Evolutionary conservation across 1,140 invertebrate species (phyloP).

Genomic region (Meloidogyne exigua): DNA sequence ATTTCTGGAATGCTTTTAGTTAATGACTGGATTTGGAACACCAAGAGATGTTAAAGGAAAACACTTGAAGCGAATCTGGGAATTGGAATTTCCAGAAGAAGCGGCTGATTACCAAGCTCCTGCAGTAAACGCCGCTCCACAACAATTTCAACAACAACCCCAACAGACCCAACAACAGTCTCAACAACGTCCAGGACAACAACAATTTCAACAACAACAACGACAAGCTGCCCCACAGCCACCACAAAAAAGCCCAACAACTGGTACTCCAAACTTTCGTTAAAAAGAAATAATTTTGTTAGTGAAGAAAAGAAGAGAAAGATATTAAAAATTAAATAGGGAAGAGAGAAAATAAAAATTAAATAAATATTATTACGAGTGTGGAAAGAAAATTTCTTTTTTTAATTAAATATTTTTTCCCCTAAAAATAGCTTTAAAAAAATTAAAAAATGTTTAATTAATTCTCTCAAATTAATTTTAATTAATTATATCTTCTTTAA

Average conservation of each 20-base stretch:
- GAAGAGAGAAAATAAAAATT: neutral
- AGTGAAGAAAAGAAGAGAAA: neutral
- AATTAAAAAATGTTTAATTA: too few relatives aligned
- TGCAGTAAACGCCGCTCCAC: constrained; percentile 42
- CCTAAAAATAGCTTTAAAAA: too few relatives aligned
- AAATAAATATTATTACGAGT: neutral
- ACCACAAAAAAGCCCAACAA: neutral
- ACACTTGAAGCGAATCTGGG: constrained; percentile 56
- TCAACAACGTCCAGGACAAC: constrained; percentile 11
- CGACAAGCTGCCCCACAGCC: neutral
- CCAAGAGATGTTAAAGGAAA: constrained; percentile 56
- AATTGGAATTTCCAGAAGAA: constrained; percentile 55
- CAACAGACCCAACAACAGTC: constrained; percentile 19
- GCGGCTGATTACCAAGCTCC: constrained; percentile 30
- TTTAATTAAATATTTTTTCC: too few relatives aligned
- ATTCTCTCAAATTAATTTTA: too few relatives aligned
- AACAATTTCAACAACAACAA: constrained; percentile 1
- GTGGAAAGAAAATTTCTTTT: neutral
- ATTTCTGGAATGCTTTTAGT: constrained; percentile 28
- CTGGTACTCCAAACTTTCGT: neutral
- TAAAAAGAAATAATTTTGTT: too few relatives aligned
- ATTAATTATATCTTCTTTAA: too few relatives aligned
- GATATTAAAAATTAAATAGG: neutral
- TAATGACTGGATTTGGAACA: constrained; percentile 52
- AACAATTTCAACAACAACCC: constrained; percentile 20